Conservation (phyloP, 2,888 invertebrate genomes). For the Diabrotica balteata region DNA sequence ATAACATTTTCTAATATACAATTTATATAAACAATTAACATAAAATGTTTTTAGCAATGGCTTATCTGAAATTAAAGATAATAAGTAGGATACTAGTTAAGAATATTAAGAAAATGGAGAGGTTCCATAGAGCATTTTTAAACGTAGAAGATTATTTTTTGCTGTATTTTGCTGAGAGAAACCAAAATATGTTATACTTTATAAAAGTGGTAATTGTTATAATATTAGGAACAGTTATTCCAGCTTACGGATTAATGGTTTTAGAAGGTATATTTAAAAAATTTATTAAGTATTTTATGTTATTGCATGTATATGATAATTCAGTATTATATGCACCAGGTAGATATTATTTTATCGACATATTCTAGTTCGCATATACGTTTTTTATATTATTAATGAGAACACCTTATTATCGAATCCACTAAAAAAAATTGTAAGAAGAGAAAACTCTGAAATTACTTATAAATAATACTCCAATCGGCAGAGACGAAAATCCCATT, state of each 20-base stretch:
- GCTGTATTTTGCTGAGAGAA: background rate
- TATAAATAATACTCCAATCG: no score
- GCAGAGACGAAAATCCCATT: no score
- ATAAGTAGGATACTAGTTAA: background rate
- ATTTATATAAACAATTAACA: background rate
- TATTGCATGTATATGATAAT: no score
- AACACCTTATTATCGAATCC: no score
- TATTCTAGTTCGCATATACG: no score
- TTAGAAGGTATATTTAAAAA: slow-evolving; percentile 9
- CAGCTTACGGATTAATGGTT: slow-evolving; percentile 21
- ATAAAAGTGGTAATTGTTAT: slow-evolving; percentile 11
- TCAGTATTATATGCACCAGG: no score
- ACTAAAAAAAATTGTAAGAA: no score
- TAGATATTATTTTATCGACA: no score
- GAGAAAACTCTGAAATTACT: no score
- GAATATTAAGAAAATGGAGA: background rate
- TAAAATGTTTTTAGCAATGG: slow-evolving; percentile 7
- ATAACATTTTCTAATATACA: background rate
- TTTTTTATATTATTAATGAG: no score
- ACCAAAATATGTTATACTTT: slow-evolving; percentile 4
- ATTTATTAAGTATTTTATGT: background rate
- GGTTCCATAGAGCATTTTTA: background rate
- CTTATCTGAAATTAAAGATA: background rate
- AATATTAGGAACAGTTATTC: slow-evolving; percentile 14
- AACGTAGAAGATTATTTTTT: slow-evolving; percentile 10